A percentile compares a stretch with the other conserved stretches of the same genome.
phyloP scores from a whole-genome alignment of 2,113 vertebrate genomes.

The Pelodiscus sinensis region DNA sequence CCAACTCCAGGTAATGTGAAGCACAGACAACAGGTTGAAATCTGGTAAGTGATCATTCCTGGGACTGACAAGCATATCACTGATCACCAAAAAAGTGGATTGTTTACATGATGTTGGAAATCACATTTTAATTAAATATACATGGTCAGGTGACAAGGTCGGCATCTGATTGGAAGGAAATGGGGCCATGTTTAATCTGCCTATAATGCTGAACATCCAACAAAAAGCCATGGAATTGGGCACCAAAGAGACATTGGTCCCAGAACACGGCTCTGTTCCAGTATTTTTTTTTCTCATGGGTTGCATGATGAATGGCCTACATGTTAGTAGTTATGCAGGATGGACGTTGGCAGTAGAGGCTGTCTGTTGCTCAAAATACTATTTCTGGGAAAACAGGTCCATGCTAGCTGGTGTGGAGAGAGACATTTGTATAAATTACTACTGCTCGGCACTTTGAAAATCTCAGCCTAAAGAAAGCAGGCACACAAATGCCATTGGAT shows the following conservation, averaged over 20 bases:
- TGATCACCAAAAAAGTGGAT: not conserved
- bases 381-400: not conserved
- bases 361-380: not conserved
- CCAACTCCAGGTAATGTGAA: not conserved
- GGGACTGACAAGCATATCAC: not conserved
- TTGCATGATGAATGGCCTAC: not conserved
- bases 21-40: not conserved
- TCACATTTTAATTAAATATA: not conserved
- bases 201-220: not conserved
- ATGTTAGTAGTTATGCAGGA: not conserved
- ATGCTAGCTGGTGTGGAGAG: not conserved
- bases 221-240: not conserved
- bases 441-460: too few species aligned
- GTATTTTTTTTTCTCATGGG: not conserved
- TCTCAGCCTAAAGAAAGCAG: not conserved
- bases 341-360: not conserved
- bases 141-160: constrained; percentile 25
- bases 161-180: constrained; percentile 38
- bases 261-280: not conserved
- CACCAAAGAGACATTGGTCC: not conserved
- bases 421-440: too few species aligned
- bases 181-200: not conserved
- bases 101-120: not conserved
- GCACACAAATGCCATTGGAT: not conserved
- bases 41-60: not conserved